These are phyloP conservation scores for Pristionchus arcanus DNA, from an alignment of 2,888 invertebrate genomes.

Conservation along the genomic window DNA sequence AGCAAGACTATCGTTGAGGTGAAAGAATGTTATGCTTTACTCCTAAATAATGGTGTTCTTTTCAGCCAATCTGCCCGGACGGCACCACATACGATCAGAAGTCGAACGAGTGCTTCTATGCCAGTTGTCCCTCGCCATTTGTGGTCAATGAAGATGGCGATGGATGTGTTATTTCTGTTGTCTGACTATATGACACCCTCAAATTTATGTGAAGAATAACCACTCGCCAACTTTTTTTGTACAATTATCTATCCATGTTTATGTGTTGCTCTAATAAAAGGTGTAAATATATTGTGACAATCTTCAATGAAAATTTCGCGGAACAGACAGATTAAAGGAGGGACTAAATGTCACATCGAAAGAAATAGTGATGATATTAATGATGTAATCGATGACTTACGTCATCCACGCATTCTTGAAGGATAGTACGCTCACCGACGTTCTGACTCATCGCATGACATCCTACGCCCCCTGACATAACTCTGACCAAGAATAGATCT, in stretches of 20 bases:
- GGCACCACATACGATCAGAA: neutral
- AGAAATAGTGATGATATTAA: too few species aligned
- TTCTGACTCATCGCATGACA: neutral
- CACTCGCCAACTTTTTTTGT: too few species aligned
- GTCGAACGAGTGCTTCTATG: slow-evolving; percentile 5
- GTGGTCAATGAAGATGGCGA: neutral
- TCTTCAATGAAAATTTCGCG: neutral
- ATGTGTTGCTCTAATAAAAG: neutral
- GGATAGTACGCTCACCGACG: neutral
- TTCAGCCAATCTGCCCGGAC: neutral
- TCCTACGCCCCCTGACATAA: neutral
- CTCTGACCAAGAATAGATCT: neutral
- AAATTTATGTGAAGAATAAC: too few species aligned
- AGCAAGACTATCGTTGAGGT: slow-evolving; percentile 7
- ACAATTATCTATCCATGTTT: too few species aligned
- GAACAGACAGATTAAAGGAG: too few species aligned
- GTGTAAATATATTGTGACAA: neutral
- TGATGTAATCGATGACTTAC: too few species aligned
- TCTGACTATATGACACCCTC: neutral
- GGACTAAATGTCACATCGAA: too few species aligned
- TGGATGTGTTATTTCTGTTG: neutral
- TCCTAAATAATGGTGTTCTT: neutral
- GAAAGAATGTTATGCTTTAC: neutral
- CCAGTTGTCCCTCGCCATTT: neutral
- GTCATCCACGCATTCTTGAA: neutral